Conservation (phyloP, 2,113 vertebrate species). For the Lophura nycthemera region DNA sequence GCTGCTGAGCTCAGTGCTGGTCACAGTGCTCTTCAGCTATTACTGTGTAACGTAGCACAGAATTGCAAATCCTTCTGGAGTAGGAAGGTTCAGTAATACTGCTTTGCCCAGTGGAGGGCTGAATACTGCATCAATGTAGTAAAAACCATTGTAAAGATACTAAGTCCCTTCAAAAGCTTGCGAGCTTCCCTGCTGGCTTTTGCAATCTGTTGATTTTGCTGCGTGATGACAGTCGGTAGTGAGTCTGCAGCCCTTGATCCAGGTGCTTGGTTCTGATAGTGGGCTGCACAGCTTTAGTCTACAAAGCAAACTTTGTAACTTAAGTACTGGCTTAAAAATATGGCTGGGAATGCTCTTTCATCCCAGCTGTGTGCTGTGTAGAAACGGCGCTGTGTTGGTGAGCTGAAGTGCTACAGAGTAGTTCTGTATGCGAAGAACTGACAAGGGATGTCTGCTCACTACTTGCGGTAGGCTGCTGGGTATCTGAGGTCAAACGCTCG, state of each 20-base stretch:
- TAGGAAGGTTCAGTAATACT: not conserved
- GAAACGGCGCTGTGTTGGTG: fast-evolving
- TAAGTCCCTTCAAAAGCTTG: fast-evolving
- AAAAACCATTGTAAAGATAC: fast-evolving
- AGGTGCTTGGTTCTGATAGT: fast-evolving
- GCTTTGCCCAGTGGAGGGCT: not conserved
- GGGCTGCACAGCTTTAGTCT: fast-evolving
- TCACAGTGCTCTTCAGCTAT: not conserved
- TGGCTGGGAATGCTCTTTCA: fast-evolving
- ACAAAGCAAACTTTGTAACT: fast-evolving
- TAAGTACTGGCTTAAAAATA: fast-evolving
- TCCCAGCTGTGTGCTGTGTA: not conserved
- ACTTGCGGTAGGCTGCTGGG: fast-evolving
- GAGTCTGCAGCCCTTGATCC: fast-evolving
- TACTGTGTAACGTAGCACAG: fast-evolving
- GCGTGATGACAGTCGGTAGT: fast-evolving
- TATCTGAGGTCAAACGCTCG: fast-evolving
- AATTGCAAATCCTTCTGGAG: fast-evolving
- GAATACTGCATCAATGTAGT: fast-evolving
- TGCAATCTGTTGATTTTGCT: fast-evolving
- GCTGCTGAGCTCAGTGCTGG: not conserved
- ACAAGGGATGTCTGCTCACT: fast-evolving
- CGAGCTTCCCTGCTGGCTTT: fast-evolving
- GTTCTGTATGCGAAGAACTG: fast-evolving
- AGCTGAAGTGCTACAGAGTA: fast-evolving